Percentiles rank a stretch among this genome's conserved stretches.
Evolutionary conservation across 2,797 vertebrate genomes (phyloP).

Genomic region (Cirrhinus mrigala): DNA sequence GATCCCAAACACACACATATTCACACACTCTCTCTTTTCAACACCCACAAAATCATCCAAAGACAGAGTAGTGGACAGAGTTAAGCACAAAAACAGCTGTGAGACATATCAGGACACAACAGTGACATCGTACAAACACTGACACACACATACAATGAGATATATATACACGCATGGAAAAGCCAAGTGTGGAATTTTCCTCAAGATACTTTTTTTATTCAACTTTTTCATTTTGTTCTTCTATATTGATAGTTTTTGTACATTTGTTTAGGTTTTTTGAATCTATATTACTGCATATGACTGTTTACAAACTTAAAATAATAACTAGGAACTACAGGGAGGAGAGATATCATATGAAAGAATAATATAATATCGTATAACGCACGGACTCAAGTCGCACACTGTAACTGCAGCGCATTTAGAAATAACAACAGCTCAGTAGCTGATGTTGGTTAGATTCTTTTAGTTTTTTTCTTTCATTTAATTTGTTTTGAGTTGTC

Average conservation of each 20-base stretch:
- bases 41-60: constrained; percentile 28
- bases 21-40: constrained; percentile 22
- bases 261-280: constrained; percentile 77
- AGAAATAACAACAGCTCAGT: constrained; percentile 81
- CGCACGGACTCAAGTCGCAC: constrained; percentile 77
- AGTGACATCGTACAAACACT: constrained; percentile 50
- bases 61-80: constrained; percentile 57
- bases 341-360: constrained; percentile 64
- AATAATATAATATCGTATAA: constrained; percentile 55
- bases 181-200: constrained; percentile 68
- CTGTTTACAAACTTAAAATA: constrained; percentile 87
- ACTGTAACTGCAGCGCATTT: constrained; percentile 74
- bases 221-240: constrained; percentile 70
- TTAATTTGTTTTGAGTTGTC: constrained; percentile 59
- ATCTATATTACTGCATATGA: constrained; percentile 75
- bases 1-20: constrained; percentile 42
- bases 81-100: constrained; percentile 74
- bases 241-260: constrained; percentile 70
- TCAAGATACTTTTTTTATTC: constrained; percentile 60
- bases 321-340: constrained; percentile 83
- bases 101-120: constrained; percentile 48
- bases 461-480: constrained; percentile 51
- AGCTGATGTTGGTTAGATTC: constrained; percentile 76
- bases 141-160: constrained; percentile 54
- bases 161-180: constrained; percentile 53